Conservation (phyloP, 1,140 invertebrate genomes). For the Babylonia areolata region DNA sequence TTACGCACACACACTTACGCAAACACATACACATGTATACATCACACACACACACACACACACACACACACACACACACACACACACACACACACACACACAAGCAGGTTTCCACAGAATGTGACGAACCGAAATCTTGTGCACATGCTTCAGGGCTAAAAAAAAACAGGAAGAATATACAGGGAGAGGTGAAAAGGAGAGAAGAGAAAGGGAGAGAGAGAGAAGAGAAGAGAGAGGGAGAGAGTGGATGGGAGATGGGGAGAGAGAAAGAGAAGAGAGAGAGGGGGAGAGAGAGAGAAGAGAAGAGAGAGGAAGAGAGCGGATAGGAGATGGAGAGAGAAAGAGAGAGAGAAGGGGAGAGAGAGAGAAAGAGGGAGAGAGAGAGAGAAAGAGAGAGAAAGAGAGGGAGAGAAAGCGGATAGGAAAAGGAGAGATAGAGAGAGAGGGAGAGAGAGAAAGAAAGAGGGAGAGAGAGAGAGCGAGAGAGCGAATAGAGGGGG, state of each 20-base stretch:
- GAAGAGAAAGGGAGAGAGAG: not conserved
- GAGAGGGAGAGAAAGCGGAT: not conserved
- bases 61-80: too few relatives aligned
- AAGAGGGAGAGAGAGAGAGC: not conserved
- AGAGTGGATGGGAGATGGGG: not conserved
- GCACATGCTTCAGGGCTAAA: not conserved
- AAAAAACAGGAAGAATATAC: not conserved
- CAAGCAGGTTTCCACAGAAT: too few relatives aligned
- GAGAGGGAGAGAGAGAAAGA: not conserved
- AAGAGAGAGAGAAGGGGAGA: not conserved
- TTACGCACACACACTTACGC: too few relatives aligned
- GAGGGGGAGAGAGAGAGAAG: constrained; percentile 26
- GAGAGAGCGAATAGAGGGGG: not conserved
- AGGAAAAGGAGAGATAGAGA: not conserved
- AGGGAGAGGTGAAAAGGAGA: not conserved
- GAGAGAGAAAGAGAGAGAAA: constrained; percentile 8
- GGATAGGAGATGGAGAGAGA: not conserved
- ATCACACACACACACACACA: too few relatives aligned
- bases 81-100: too few relatives aligned
- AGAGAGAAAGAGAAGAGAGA: not conserved
- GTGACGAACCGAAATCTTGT: too few relatives aligned
- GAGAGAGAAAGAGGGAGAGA: constrained; percentile 11
- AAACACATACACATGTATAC: too few relatives aligned
- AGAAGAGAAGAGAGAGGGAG: not conserved
- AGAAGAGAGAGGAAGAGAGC: not conserved